These are phyloP conservation scores for Mobula hypostoma DNA, from an alignment of 2,113 vertebrate genomes.

Conservation along the genomic window DNA sequence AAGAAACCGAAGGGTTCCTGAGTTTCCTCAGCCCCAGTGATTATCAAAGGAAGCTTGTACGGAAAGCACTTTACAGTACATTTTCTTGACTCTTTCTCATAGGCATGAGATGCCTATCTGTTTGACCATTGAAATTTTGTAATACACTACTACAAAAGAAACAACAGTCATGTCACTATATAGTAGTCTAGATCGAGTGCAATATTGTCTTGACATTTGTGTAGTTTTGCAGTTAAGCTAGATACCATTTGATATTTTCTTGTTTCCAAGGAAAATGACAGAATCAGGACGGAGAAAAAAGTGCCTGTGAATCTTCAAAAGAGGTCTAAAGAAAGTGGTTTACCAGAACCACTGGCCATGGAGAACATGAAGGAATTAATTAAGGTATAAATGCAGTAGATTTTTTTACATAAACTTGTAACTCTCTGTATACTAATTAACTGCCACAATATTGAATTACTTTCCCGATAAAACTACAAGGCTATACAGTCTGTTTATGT, in stretches of 20 bases:
- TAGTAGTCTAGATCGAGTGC: neutral
- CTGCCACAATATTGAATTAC: too few species aligned
- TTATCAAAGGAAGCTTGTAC: slow-evolving; percentile 67
- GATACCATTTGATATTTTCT: neutral
- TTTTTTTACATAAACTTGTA: neutral
- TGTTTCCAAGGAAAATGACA: slow-evolving; percentile 53
- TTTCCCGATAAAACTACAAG: too few species aligned
- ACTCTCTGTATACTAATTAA: too few species aligned
- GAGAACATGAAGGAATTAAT: neutral
- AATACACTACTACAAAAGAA: neutral
- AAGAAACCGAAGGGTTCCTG: slow-evolving; percentile 61
- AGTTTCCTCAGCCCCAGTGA: slow-evolving; percentile 71
- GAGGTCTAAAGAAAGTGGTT: slow-evolving; percentile 44
- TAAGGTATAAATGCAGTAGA: slow-evolving; percentile 19
- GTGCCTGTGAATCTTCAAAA: slow-evolving; percentile 45
- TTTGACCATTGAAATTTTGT: neutral
- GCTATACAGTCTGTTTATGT: too few species aligned
- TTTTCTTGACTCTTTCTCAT: neutral
- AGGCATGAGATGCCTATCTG: neutral
- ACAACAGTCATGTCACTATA: neutral
- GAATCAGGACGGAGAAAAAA: slow-evolving; percentile 50
- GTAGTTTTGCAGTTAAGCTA: neutral
- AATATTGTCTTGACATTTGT: neutral
- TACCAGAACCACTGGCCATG: fast-evolving
- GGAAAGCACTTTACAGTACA: neutral